A percentile compares a stretch with the other conserved stretches of the same genome.
phyloP scores from a whole-genome alignment of 2,113 vertebrate species.

The Chionomys nivalis region DNA sequence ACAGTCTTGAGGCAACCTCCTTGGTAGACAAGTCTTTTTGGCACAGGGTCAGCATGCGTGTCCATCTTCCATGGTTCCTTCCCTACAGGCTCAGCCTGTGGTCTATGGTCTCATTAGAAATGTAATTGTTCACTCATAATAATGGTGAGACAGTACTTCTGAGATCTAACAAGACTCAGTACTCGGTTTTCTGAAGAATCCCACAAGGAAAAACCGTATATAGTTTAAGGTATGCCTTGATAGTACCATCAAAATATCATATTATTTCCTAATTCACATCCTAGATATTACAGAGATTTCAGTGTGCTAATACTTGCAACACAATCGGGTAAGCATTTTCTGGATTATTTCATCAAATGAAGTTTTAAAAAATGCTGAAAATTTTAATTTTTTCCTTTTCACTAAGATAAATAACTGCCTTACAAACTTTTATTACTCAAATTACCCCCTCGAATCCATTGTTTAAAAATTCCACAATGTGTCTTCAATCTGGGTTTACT shows the following conservation, averaged over 20 bases:
- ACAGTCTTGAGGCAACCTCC: not conserved
- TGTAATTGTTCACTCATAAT: not conserved
- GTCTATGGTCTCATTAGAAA: not conserved
- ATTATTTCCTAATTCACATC: not conserved
- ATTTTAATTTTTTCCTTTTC: not conserved
- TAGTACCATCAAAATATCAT: not conserved
- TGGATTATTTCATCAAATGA: not conserved
- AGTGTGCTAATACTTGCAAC: not conserved
- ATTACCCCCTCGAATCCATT: not conserved
- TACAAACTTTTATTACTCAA: not conserved
- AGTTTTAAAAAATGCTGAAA: not conserved
- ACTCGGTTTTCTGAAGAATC: not conserved
- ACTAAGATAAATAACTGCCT: not conserved
- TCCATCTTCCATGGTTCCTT: not conserved
- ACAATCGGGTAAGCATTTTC: not conserved
- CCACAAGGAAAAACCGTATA: not conserved
- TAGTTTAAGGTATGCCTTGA: not conserved
- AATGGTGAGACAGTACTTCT: not conserved
- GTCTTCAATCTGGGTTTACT: not conserved
- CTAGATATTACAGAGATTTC: not conserved
- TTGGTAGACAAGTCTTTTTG: accelerated
- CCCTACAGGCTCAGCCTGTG: not conserved
- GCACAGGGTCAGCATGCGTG: not conserved
- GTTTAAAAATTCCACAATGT: not conserved
- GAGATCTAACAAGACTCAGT: not conserved